Percentiles rank a stretch among this genome's conserved stretches.
These are phyloP conservation scores for Phacellophora camtschatica DNA, from an alignment of 30 jellyfish, hydroid and myxozoan genomes.

Conservation along the genomic window DNA sequence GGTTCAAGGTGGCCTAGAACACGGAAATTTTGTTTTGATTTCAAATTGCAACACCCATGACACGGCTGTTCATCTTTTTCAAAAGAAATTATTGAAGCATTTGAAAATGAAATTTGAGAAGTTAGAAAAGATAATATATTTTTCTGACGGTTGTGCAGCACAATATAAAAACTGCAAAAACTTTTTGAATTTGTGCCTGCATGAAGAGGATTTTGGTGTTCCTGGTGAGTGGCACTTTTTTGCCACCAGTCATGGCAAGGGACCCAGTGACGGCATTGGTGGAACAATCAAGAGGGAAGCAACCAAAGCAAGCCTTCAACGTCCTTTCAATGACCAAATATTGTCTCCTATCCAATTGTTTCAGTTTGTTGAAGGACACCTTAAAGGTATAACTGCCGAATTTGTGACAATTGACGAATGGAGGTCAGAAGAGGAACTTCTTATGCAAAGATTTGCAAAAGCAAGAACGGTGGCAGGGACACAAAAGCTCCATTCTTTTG, in stretches of 20 bases:
- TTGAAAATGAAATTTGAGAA: too few relatives aligned
- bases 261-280: background rate
- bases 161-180: background rate
- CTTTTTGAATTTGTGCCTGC: background rate
- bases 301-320: background rate
- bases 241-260: conserved; percentile 8
- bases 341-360: background rate
- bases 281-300: conserved; percentile 1
- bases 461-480: background rate
- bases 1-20: background rate
- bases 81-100: background rate
- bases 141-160: background rate
- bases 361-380: background rate
- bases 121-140: background rate
- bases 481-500: background rate
- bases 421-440: background rate
- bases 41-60: background rate
- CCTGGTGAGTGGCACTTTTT: background rate
- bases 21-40: background rate
- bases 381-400: background rate
- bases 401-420: background rate
- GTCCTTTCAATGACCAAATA: background rate
- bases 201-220: background rate
- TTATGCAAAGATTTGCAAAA: background rate
- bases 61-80: background rate